phyloP scores from a whole-genome alignment of 2,888 invertebrate genomes.

The Archips crataeganus region DNA sequence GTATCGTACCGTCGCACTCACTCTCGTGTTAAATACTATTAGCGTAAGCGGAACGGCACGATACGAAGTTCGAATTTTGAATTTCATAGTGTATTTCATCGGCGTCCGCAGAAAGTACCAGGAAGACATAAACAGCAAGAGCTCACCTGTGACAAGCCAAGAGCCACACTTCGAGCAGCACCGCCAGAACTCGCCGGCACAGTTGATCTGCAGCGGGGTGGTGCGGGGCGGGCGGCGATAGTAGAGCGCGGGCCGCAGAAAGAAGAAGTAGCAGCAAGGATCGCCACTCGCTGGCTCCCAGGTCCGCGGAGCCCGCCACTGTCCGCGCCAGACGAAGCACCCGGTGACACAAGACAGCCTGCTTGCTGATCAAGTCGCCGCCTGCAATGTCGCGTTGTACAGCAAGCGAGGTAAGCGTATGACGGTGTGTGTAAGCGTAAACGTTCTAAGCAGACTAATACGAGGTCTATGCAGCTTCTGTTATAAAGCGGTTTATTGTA shows the following conservation, averaged over 20 bases:
- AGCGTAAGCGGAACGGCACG: no score
- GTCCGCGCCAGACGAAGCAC: slow-evolving; percentile 94
- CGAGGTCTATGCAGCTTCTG: neutral
- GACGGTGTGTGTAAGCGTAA: neutral
- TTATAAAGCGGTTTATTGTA: no score
- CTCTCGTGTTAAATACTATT: no score
- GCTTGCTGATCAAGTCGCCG: slow-evolving; percentile 95
- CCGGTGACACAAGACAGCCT: slow-evolving; percentile 97
- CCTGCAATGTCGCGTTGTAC: slow-evolving; percentile 79
- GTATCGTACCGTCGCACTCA: no score
- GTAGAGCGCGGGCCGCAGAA: slow-evolving; percentile 93
- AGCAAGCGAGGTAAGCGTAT: slow-evolving; percentile 17
- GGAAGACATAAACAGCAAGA: neutral
- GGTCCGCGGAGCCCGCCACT: slow-evolving; percentile 76
- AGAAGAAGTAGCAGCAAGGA: slow-evolving; percentile 94
- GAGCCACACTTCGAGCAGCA: slow-evolving; percentile 94
- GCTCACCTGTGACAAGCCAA: slow-evolving; percentile 83
- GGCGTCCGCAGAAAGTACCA: neutral
- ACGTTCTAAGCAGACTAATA: no score
- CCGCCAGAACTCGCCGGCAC: slow-evolving; percentile 96
- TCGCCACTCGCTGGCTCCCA: slow-evolving; percentile 97
- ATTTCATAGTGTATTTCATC: no score
- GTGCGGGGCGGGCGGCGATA: slow-evolving; percentile 96
- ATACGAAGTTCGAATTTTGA: no score
- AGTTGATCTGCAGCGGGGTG: slow-evolving; percentile 98